Base-by-base conservation (phyloP, 2,888 invertebrate species). In the Ochropleura leucogaster region DNA sequence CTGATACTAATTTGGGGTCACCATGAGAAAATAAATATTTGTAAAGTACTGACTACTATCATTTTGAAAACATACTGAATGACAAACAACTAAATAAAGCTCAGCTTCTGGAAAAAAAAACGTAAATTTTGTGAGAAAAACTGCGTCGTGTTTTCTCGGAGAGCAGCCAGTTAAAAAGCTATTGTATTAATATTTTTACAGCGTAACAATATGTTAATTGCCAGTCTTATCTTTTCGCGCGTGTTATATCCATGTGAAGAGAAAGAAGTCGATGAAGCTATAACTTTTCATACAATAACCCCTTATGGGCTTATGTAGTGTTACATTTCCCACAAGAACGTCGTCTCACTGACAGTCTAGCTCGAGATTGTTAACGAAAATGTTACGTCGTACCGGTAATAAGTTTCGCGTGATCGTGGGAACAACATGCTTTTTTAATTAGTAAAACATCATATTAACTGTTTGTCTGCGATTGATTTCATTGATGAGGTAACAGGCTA, bases 321-420 rank as follows among this genome's bases (percentile, higher is more conserved):
- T 80, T 72, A 89, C 73, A 83, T 86, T 87, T 87, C 87, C 60
- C 89, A 87, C 85, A 88, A 70, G 60, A 69, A 60, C 60, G 47
- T 72, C 46, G 71, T 80, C 80, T 80, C 77, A 68, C 67, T 40
- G 40, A 18, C 66, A 75, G 74, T 82, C 73, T 80, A 44, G 68
- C 68, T 73, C 66, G 62, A 72, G 64, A 70, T 66, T 66, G 12
- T 65, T 64, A 72, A 82, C 78, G 84, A 87, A 86, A 86, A 84
- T 66, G 74, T 83, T 85, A 85, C 85, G 72, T 76, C 72, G 74
- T 53, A 74, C 67, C 51, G 49, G 62, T 77, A 80, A 74, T 80
- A 80, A 70, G 68, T 78, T 72, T 83, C 77, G 66, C 83, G 76
- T 68, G 64, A 65, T 68, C 80, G 87, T 87, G 85, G 75, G 86